A percentile compares a stretch with the other conserved stretches of the same genome.
Conservation (phyloP, 2,113 vertebrate species). For the Pseudonaja textilis region DNA sequence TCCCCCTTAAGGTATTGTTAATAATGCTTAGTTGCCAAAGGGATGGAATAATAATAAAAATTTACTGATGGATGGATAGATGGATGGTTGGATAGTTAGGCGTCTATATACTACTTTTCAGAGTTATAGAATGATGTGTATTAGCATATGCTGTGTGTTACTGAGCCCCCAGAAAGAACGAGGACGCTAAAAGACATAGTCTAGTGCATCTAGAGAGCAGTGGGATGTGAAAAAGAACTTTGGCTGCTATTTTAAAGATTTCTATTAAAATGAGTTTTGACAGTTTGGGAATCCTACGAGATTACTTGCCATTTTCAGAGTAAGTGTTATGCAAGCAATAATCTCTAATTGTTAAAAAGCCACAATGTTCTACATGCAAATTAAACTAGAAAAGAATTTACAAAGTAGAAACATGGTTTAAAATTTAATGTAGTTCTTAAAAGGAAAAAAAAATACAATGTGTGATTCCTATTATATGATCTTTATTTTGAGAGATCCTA, state of each 20-base stretch:
- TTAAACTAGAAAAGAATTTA: constrained; percentile 29
- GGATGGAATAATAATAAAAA: background rate
- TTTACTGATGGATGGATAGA: background rate
- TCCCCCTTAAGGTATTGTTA: background rate
- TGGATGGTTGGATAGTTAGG: background rate
- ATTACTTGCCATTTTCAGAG: constrained; percentile 21
- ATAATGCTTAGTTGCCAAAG: background rate
- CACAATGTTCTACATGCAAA: constrained; percentile 46
- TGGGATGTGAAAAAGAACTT: background rate
- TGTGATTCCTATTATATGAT: constrained; percentile 24
- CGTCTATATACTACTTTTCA: background rate
- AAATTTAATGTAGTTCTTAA: constrained; percentile 49
- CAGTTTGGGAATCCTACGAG: constrained; percentile 20
- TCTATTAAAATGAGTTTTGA: constrained; percentile 5
- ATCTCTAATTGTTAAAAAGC: constrained; percentile 10
- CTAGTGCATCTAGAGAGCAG: background rate
- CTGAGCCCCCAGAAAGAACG: background rate
- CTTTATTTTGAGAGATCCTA: constrained; percentile 53
- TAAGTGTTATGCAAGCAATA: constrained; percentile 40
- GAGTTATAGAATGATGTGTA: background rate
- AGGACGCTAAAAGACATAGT: background rate
- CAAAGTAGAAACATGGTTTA: constrained; percentile 35
- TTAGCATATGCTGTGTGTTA: background rate
- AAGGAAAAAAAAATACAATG: constrained; percentile 41
- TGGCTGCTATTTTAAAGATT: constrained; percentile 36